Percentiles rank a stretch among this genome's conserved stretches.
These are phyloP conservation scores for Garrulus glandarius DNA, from an alignment of 2,797 vertebrate genomes.

Conservation along the genomic window DNA sequence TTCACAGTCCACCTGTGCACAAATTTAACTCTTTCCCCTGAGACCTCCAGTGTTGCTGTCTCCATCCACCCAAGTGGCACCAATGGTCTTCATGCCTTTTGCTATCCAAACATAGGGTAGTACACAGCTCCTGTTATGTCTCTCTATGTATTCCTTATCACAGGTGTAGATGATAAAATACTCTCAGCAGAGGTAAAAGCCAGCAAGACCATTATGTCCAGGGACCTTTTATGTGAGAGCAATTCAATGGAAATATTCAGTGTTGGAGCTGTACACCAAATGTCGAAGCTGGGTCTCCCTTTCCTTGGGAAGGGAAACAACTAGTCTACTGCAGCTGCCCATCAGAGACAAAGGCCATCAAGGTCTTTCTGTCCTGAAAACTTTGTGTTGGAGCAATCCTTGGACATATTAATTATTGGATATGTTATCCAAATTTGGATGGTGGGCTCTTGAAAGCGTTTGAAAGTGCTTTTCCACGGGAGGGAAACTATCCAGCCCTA, in stretches of 20 bases:
- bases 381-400: neutral
- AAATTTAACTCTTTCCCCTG: neutral
- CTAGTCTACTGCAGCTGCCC: neutral
- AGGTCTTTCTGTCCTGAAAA: neutral
- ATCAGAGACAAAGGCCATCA: neutral
- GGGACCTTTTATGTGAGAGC: neutral
- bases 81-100: neutral
- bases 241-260: neutral
- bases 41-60: neutral
- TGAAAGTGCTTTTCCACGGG: neutral
- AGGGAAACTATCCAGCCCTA: neutral
- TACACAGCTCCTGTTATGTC: fast-evolving
- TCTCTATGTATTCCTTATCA: neutral
- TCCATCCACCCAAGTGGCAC: neutral
- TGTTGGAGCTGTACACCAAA: neutral
- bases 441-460: neutral
- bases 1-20: neutral
- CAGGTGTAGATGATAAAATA: neutral
- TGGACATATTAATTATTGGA: neutral
- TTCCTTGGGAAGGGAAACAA: neutral
- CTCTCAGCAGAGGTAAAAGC: neutral
- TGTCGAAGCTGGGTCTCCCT: neutral
- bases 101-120: neutral
- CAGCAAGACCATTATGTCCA: neutral
- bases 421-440: neutral